These are phyloP conservation scores for Coregonus ussuriensis DNA, from an alignment of 2,797 vertebrate species.

Conservation along the genomic window DNA sequence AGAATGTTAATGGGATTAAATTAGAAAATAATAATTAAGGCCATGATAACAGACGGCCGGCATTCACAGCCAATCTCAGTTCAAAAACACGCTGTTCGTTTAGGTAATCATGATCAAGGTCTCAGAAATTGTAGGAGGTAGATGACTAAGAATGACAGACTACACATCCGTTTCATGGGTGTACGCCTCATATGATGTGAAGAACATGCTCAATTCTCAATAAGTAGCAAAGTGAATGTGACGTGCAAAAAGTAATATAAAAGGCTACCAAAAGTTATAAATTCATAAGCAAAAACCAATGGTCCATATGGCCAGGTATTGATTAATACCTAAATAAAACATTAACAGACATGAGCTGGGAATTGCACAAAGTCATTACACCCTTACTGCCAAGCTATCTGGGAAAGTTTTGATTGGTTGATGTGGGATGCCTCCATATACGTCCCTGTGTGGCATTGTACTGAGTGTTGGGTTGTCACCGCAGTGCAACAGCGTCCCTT, in stretches of 20 bases:
- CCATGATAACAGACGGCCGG: conserved; percentile 72
- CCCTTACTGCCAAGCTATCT: too few species aligned
- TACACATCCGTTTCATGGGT: background rate
- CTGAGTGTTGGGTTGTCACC: too few species aligned
- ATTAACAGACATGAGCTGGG: too few species aligned
- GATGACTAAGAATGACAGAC: background rate
- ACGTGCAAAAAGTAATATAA: background rate
- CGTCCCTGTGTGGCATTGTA: too few species aligned
- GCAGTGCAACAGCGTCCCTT: too few species aligned
- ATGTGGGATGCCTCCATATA: too few species aligned
- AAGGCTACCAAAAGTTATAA: background rate
- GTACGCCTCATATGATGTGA: background rate
- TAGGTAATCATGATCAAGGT: conserved; percentile 15
- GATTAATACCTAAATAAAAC: too few species aligned
- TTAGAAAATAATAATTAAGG: conserved; percentile 82
- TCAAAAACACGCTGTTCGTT: conserved; percentile 25
- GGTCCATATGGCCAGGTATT: too few species aligned
- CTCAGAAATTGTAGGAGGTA: conserved; percentile 6
- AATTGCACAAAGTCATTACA: too few species aligned
- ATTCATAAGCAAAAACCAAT: background rate
- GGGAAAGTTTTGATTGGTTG: too few species aligned
- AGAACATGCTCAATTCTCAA: background rate
- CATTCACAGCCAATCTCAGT: conserved; percentile 59
- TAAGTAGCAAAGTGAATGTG: background rate
- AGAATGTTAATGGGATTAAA: conserved; percentile 79